Percentiles rank a stretch among this genome's conserved stretches.
Conservation (phyloP, 1,140 invertebrate species). For the Rhyacophila brunnea region DNA sequence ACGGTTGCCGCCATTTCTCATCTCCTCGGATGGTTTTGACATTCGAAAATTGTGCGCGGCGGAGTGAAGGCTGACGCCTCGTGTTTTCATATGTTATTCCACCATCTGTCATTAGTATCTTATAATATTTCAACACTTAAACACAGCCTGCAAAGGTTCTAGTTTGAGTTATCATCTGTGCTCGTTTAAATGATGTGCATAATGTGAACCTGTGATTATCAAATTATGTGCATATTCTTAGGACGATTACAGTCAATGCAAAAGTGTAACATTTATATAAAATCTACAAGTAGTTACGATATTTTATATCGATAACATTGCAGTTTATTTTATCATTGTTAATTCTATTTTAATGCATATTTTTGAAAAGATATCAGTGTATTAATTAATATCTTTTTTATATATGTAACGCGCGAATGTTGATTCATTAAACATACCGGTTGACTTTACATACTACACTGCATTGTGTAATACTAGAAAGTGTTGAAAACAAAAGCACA, state of each 20-base stretch:
- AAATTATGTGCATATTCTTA: no score
- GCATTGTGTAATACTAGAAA: conserved; percentile 11
- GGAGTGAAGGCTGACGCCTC: conserved; percentile 1
- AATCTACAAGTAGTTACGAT: no score
- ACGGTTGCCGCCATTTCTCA: conserved; percentile 15
- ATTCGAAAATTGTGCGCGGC: conserved; percentile 15
- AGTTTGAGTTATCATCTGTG: background rate
- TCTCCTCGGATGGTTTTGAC: conserved; percentile 19
- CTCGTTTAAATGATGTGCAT: no score
- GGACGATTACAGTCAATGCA: no score
- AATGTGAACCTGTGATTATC: no score
- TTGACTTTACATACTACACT: background rate
- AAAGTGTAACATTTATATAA: no score
- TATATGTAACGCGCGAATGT: background rate
- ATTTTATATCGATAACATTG: no score
- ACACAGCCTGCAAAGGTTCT: no score
- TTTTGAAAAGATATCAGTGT: no score
- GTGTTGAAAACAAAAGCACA: background rate
- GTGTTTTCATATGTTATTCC: background rate
- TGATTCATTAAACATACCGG: conserved; percentile 7
- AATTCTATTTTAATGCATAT: no score
- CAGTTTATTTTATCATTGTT: no score
- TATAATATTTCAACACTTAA: background rate
- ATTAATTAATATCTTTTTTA: no score
- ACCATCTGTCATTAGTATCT: conserved; percentile 2